Evolutionary conservation across 2,797 vertebrate species (phyloP).

Genomic region (Melanogrammus aeglefinus): DNA sequence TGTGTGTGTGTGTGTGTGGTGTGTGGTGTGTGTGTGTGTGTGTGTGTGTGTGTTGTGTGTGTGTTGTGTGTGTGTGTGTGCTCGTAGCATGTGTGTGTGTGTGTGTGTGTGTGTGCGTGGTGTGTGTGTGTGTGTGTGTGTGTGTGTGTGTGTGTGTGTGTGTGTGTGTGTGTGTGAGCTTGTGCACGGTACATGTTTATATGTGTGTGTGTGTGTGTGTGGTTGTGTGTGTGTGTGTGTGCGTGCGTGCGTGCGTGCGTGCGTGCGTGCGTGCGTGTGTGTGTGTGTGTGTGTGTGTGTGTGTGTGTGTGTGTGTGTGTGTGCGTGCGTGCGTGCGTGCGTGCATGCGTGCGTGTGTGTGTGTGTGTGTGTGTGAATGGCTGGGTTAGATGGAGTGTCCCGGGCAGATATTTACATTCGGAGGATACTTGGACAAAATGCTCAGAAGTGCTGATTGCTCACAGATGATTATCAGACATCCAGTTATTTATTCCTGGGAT

Average conservation of each 20-base stretch:
- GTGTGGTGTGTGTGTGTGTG: conserved; percentile 2
- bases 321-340: conserved; percentile 11
- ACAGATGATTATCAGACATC: conserved; percentile 57
- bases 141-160: conserved; percentile 2
- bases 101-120: conserved; percentile 4
- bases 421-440: conserved; percentile 50
- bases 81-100: conserved; percentile 6
- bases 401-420: conserved; percentile 40
- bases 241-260: neutral
- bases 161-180: conserved; percentile 2
- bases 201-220: neutral
- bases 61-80: too few relatives aligned
- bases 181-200: neutral
- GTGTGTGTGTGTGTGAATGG: neutral
- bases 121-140: conserved; percentile 15
- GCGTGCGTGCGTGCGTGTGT: too few relatives aligned
- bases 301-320: conserved; percentile 2
- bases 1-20: neutral
- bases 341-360: conserved; percentile 6
- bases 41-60: neutral
- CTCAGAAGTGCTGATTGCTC: conserved; percentile 54
- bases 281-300: neutral
- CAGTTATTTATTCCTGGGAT: conserved; percentile 37
- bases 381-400: conserved; percentile 50
- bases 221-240: too few relatives aligned